Conservation (phyloP, 2,888 invertebrate species). For the Dendrolimus pini region DNA sequence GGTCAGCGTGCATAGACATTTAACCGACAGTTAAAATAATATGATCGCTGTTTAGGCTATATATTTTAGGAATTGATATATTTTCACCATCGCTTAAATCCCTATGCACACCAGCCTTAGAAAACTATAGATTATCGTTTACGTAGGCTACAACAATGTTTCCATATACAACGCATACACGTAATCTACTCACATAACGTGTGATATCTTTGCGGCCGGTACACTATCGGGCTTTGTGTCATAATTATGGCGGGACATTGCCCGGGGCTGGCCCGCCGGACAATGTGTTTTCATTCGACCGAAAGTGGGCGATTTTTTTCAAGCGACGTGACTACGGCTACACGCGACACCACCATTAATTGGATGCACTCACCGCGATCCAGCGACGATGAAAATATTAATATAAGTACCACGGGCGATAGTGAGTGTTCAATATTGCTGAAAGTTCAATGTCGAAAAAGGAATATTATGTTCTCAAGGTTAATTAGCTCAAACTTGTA, state of each 20-base stretch:
- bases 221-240: constrained; percentile 39
- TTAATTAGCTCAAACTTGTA: too few species aligned
- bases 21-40: too few species aligned
- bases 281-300: constrained; percentile 36
- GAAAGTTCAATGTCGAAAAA: too few species aligned
- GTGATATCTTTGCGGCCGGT: constrained; percentile 28
- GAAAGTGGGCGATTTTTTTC: constrained; percentile 45
- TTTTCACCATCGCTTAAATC: too few species aligned
- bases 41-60: too few species aligned
- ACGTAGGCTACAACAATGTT: background rate
- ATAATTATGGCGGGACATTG: constrained; percentile 31
- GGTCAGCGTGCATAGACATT: too few species aligned
- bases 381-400: constrained; percentile 48
- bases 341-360: constrained; percentile 46
- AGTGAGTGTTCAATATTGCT: too few species aligned
- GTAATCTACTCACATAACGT: constrained; percentile 5
- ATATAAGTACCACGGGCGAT: background rate
- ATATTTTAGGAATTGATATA: too few species aligned
- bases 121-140: too few species aligned
- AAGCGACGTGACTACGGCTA: constrained; percentile 36
- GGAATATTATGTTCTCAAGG: too few species aligned
- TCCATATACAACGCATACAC: background rate
- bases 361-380: constrained; percentile 60
- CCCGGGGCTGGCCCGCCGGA: constrained; percentile 18
- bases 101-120: too few species aligned